Base-by-base conservation (phyloP, 2,888 invertebrate species). In the Sphinx pinastri region DNA sequence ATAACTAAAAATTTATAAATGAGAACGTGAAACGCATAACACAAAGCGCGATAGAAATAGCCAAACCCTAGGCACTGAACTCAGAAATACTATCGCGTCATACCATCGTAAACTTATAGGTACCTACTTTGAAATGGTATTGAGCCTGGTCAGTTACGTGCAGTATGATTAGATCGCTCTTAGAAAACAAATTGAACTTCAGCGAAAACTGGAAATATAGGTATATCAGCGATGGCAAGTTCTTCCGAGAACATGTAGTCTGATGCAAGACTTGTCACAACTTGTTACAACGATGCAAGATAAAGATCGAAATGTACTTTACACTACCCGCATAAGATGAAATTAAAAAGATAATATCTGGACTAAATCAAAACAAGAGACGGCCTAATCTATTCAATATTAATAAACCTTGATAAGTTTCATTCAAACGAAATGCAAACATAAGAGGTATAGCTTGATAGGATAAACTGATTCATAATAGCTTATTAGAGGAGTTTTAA, bases 61-160 rank as follows among this genome's bases (percentile, higher is more conserved):
- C 45, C 12, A 45, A 60, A 16, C 45, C 45, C 60, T 60, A 60
- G 60, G 38, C 60, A 60, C 45, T 60, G 45, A 14, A 45, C n/a
- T n/a, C 60, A 60, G 60, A 60, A 60, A 63, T 63, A 63, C 13
- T 49, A 63, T 63, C 47, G 45, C n/a, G 47, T 47, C 60, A 59
- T 55, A 45, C 45, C 59, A 38, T 38, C 25, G n/a, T 45, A 16
- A 45, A 8, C 60, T 11, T 60, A 19, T 7, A 11, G 47, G 19
- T 19, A 16, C 5, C 8, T 63, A 63, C 49, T 49, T 63, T 19
- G 72, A 69, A 70, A 71, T 74, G 72, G 57, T 72, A 16, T 71
- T 72, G 67, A 31, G 31, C 47, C 63, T 45, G 47, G 70, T 71
- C 68, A 73, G 55, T 57, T 60, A 47, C 45, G 60, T n/a, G 16